Evolutionary conservation across 2,113 vertebrate species (phyloP), one percentile per base, ranked within the genome.

Genomic region (Taxidea taxus): DNA sequence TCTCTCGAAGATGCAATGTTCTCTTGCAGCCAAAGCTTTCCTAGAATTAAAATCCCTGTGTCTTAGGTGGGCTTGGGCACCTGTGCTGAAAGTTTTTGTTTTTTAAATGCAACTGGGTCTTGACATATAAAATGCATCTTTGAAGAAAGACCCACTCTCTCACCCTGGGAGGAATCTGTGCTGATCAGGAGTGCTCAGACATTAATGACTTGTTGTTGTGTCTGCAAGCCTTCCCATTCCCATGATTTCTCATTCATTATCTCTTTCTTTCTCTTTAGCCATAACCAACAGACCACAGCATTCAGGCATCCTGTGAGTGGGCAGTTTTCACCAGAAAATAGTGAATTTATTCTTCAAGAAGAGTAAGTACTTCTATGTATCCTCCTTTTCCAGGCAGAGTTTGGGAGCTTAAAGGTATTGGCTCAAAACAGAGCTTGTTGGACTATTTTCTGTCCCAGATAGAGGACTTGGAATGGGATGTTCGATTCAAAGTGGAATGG

Each of bases 281-380:
- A 99, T 99, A 99, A 99, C 98, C 99, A 99, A 98, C 99, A 99
- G 98, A 98, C 98, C 87, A 99, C 99, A 13, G 99, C 99, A 1
- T 99, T 99, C 99, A 99, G 99, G 90, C 99, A 99, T 98, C 99
- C 99, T 97, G 99, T 99, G 98, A 99, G 99, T 25, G 99, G 99
- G 97, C 99, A 99, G 98, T 99, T 99, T 98, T 99, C 99, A 96
- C 99, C 99, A 78, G 99, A 99, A 99, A 99, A 99, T 98, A 99
- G 98, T 89, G 99, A 99, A 98, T 99, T 99, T 98, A 98, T 99
- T 98, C 99, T 99, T 85, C 99, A 99, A 97, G 99, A 99, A 98
- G 99, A 99, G 99, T 99, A 99, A 99, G 99, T 99, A 98, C 62
- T 98, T 90, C 95, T 74, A 66, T 90, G 47, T 93, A 21, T 64